phyloP scores from a whole-genome alignment of 2,888 invertebrate genomes.

The Dastarcus helophoroides region DNA sequence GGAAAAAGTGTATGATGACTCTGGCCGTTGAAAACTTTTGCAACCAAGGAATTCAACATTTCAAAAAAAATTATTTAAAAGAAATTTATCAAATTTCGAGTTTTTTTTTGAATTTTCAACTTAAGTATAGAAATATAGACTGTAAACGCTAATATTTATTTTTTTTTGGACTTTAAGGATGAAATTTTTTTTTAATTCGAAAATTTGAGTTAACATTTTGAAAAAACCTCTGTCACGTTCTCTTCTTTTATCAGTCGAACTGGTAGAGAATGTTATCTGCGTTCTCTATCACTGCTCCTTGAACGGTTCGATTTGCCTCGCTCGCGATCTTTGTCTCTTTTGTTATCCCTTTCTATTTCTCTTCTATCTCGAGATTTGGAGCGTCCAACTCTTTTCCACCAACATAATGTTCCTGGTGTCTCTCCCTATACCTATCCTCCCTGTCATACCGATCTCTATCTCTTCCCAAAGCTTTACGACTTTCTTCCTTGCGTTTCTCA shows the following conservation, averaged over 20 bases:
- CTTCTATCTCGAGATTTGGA: slow-evolving; percentile 50
- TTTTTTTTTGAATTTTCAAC: no score
- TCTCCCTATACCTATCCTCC: slow-evolving; percentile 42
- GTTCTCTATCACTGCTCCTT: slow-evolving; percentile 37
- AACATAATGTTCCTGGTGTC: slow-evolving; percentile 54
- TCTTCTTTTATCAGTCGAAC: slow-evolving; percentile 34
- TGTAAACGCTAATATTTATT: no score
- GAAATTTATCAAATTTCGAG: no score
- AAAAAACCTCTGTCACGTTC: slow-evolving; percentile 32
- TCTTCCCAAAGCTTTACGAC: slow-evolving; percentile 49
- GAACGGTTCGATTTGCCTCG: slow-evolving; percentile 26
- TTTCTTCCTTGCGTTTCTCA: slow-evolving; percentile 64
- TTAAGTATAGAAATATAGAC: no score
- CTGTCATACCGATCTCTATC: slow-evolving; percentile 44
- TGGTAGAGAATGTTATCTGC: slow-evolving; percentile 37
- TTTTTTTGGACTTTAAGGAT: no score
- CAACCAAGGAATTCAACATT: no score
- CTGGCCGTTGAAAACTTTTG: no score
- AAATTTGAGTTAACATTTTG: no score
- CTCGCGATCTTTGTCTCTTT: slow-evolving; percentile 21
- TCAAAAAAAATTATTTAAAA: no score
- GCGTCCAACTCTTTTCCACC: slow-evolving; percentile 63
- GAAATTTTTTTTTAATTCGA: no score
- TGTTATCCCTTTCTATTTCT: slow-evolving; percentile 25
- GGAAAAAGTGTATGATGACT: no score